A percentile compares a stretch with the other conserved stretches of the same genome.
Conservation (phyloP, 2,888 invertebrate genomes). For the Flabesymbios commensalis region DNA sequence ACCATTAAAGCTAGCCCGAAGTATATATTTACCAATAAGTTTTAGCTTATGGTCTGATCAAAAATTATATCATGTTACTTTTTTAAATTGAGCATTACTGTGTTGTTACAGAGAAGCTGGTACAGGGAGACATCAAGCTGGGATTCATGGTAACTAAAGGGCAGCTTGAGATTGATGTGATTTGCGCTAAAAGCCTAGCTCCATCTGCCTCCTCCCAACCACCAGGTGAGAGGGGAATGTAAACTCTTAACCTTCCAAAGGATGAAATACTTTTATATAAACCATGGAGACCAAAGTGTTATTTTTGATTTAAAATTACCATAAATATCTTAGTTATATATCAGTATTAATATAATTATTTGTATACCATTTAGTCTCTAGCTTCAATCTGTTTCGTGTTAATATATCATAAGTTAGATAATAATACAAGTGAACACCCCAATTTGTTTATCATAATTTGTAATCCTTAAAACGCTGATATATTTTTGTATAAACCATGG, state of each 20-base stretch:
- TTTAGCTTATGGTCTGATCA: background rate
- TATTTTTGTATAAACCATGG: too few species aligned
- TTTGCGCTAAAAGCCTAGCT: slow-evolving; percentile 73
- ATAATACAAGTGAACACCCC: too few species aligned
- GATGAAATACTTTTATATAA: too few species aligned
- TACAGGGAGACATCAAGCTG: slow-evolving; percentile 77
- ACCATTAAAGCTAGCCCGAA: too few species aligned
- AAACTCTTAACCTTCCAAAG: too few species aligned
- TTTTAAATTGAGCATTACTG: background rate
- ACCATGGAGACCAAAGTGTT: too few species aligned
- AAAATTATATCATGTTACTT: background rate
- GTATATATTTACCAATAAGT: background rate
- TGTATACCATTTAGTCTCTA: background rate
- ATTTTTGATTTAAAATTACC: too few species aligned
- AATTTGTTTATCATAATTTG: too few species aligned
- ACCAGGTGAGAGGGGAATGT: slow-evolving; percentile 67
- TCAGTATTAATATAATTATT: background rate
- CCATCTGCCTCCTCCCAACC: slow-evolving; percentile 73
- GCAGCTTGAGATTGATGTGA: slow-evolving; percentile 85
- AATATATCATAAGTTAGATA: too few species aligned
- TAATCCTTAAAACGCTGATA: too few species aligned
- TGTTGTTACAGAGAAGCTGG: slow-evolving; percentile 3
- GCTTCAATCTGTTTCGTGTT: too few species aligned
- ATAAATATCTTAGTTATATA: background rate
- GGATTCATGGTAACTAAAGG: slow-evolving; percentile 89